Percentiles rank a stretch among this genome's conserved stretches.
These are phyloP conservation scores for Clepsis dumicolana DNA, from an alignment of 2,888 invertebrate genomes.

Conservation along the genomic window DNA sequence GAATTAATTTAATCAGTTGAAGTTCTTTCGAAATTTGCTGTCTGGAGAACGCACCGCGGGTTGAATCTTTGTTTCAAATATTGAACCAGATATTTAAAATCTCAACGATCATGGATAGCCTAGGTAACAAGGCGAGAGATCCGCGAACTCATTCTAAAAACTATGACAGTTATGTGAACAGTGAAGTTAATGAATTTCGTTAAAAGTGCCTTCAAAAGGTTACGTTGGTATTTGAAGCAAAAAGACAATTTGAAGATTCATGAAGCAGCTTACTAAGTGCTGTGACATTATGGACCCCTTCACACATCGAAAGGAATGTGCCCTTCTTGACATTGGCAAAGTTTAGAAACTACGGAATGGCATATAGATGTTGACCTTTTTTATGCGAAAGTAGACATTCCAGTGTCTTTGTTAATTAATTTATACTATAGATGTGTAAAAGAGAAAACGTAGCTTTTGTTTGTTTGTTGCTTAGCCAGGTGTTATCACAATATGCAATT, in stretches of 20 bases:
- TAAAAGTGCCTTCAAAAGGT: neutral
- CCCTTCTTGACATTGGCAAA: neutral
- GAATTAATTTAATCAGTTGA: no score
- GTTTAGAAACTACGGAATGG: neutral
- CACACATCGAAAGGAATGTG: neutral
- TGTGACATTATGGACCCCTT: slow-evolving; percentile 2
- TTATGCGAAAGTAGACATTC: neutral
- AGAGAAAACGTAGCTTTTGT: neutral
- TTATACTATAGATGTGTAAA: neutral
- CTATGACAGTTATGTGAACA: neutral
- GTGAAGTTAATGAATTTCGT: neutral
- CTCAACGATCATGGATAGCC: no score
- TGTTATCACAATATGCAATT: neutral
- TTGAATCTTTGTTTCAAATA: no score
- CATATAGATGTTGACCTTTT: neutral
- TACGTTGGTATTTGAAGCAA: neutral
- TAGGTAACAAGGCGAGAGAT: no score
- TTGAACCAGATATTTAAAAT: no score
- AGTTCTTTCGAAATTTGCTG: no score
- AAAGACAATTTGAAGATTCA: neutral
- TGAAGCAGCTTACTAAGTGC: neutral
- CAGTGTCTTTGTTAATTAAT: slow-evolving; percentile 2
- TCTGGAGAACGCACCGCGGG: no score
- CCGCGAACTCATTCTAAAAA: neutral
- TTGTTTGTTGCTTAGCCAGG: neutral